Percentiles rank a stretch among this genome's conserved stretches.
phyloP scores from a whole-genome alignment of 2,888 invertebrate genomes.

The Parthenolecanium corni region DNA sequence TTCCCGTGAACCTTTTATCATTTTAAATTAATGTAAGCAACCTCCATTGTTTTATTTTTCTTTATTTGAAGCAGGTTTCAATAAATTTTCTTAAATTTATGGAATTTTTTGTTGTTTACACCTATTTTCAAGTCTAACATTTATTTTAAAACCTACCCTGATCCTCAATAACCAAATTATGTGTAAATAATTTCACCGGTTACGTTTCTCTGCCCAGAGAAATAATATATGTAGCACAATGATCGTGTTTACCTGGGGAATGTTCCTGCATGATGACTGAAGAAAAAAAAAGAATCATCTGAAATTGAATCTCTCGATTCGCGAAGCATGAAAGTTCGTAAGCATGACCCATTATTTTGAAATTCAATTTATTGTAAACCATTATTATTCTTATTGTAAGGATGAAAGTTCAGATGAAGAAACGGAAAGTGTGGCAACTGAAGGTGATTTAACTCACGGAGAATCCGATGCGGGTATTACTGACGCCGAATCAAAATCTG shows the following conservation, averaged over 20 bases:
- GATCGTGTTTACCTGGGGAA: too few relatives aligned
- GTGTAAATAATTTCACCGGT: not conserved
- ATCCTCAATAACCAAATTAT: not conserved
- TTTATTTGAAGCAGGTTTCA: not conserved
- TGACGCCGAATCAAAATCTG: constrained; percentile 36
- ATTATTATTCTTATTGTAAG: constrained; percentile 27
- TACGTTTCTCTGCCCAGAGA: not conserved
- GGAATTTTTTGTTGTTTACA: not conserved
- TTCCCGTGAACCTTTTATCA: too few relatives aligned
- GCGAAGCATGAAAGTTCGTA: too few relatives aligned
- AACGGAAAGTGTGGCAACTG: constrained; percentile 32
- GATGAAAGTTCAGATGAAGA: constrained; percentile 29
- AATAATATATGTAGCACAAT: too few relatives aligned
- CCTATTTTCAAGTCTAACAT: too few relatives aligned
- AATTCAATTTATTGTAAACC: constrained; percentile 6
- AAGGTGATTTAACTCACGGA: constrained; percentile 34
- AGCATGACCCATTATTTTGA: too few relatives aligned
- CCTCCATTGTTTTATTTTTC: too few relatives aligned
- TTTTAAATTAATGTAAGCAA: too few relatives aligned
- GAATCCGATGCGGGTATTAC: constrained; percentile 34
- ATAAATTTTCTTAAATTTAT: not conserved
- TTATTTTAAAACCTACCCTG: not conserved
- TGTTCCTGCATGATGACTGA: too few relatives aligned
- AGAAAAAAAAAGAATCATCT: constrained; percentile 3
- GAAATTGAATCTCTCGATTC: too few relatives aligned